Percentiles rank a stretch among this genome's conserved stretches.
These are phyloP conservation scores for Ophion costatus DNA, from an alignment of 2,888 invertebrate genomes.

Conservation along the genomic window DNA sequence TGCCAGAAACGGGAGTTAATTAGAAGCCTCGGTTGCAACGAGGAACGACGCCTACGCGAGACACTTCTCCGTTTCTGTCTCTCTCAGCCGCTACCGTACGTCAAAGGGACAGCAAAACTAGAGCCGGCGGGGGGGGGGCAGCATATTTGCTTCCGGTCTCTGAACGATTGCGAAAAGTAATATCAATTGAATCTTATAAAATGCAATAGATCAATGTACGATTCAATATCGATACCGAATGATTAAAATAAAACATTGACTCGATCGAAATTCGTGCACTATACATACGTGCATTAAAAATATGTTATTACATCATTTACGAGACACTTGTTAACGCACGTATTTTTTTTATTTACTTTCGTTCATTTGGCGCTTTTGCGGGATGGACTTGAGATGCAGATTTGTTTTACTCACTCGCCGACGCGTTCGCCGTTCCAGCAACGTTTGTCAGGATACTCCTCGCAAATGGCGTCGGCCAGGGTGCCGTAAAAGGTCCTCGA, in stretches of 20 bases:
- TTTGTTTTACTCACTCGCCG: constrained; percentile 88
- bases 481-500: constrained; percentile 93
- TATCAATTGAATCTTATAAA: neutral
- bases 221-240: too few relatives aligned
- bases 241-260: too few relatives aligned
- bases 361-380: neutral
- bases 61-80: constrained; percentile 35
- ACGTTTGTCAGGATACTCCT: constrained; percentile 87
- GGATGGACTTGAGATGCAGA: neutral
- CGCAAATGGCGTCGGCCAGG: constrained; percentile 92
- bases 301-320: too few relatives aligned
- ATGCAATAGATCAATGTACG: neutral
- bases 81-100: neutral
- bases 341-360: too few relatives aligned
- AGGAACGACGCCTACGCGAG: constrained; percentile 46
- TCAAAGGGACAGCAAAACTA: neutral
- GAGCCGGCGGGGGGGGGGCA: neutral
- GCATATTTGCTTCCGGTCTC: constrained; percentile 1
- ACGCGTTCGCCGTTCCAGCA: constrained; percentile 94
- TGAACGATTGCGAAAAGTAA: neutral
- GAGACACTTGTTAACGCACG: too few relatives aligned
- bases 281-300: too few relatives aligned
- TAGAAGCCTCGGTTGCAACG: constrained; percentile 62
- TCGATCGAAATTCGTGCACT: too few relatives aligned
- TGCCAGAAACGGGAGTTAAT: constrained; percentile 60